phyloP scores from a whole-genome alignment of 2,888 invertebrate genomes.

The Cephonodes hylas region DNA sequence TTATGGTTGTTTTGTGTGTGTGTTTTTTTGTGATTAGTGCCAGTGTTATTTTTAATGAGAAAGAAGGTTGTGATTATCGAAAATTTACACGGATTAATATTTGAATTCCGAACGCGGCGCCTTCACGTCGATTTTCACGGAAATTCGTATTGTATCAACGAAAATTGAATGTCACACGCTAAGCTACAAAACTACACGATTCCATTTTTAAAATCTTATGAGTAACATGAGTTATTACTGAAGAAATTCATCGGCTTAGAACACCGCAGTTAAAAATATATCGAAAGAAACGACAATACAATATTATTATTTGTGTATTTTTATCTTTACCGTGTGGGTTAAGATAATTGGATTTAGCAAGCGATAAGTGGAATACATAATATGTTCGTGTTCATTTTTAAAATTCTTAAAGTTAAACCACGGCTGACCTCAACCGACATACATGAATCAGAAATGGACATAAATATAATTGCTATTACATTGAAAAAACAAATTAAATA shows the following conservation, averaged over 20 bases:
- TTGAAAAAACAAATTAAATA: constrained; percentile 4
- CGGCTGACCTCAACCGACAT: constrained; percentile 38
- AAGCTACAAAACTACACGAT: not conserved
- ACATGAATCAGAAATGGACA: constrained; percentile 6
- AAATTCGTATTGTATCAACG: not conserved
- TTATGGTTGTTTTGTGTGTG: constrained; percentile 46
- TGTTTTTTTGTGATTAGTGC: constrained; percentile 39
- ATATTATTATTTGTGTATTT: constrained; percentile 21
- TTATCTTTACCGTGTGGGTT: constrained; percentile 28
- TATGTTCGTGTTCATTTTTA: not conserved
- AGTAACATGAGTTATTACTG: too few relatives aligned
- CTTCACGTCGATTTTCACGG: not conserved
- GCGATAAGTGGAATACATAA: constrained; percentile 22
- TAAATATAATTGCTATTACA: constrained; percentile 14
- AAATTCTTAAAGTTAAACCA: constrained; percentile 6
- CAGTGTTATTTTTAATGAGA: constrained; percentile 41
- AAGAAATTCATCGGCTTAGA: too few relatives aligned
- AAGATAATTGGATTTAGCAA: constrained; percentile 35
- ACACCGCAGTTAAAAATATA: not conserved
- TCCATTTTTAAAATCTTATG: not conserved
- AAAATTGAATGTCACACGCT: not conserved
- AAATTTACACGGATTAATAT: not conserved
- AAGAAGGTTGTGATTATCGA: constrained; percentile 32
- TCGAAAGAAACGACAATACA: constrained; percentile 8
- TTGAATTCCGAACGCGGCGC: not conserved